phyloP scores from a whole-genome alignment of 2,113 vertebrate genomes.

The Salvelinus namaycush region DNA sequence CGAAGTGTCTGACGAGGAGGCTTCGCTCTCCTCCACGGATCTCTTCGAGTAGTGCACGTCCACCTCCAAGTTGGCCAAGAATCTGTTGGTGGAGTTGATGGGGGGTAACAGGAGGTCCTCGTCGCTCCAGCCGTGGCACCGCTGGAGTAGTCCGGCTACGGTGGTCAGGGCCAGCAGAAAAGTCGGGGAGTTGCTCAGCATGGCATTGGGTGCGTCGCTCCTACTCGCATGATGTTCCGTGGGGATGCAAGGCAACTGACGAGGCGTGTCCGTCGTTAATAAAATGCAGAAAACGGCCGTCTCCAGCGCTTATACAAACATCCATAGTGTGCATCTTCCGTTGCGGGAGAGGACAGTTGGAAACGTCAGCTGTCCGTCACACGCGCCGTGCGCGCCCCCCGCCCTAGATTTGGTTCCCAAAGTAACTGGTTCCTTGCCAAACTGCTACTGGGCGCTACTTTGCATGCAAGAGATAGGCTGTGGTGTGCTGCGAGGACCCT shows the following conservation, averaged over 20 bases:
- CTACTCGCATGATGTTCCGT: constrained; percentile 61
- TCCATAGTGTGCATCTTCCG: constrained; percentile 19
- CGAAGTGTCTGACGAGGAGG: constrained; percentile 59
- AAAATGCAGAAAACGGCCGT: constrained; percentile 19
- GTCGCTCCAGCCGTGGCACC: constrained; percentile 80
- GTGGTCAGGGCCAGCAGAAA: constrained; percentile 84
- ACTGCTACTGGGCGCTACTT: constrained; percentile 29
- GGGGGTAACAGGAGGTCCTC: constrained; percentile 83
- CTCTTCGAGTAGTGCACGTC: constrained; percentile 79
- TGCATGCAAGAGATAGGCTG: neutral
- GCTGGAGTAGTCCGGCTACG: constrained; percentile 78
- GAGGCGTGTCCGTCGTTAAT: constrained; percentile 10
- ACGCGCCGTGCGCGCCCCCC: constrained; percentile 30
- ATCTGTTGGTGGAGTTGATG: constrained; percentile 84
- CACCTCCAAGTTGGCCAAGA: constrained; percentile 80
- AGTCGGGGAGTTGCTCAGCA: constrained; percentile 71
- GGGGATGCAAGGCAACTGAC: constrained; percentile 22
- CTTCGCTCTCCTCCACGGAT: constrained; percentile 75
- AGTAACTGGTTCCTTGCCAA: constrained; percentile 26
- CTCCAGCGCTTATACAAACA: constrained; percentile 19
- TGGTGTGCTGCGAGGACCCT: neutral
- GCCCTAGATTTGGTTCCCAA: constrained; percentile 2
- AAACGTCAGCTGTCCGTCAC: constrained; percentile 50
- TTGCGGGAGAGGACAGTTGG: constrained; percentile 30
- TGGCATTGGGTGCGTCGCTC: constrained; percentile 72